A percentile compares a stretch with the other conserved stretches of the same genome.
Evolutionary conservation across 2,113 vertebrate genomes (phyloP).

Genomic region (Nycticebus coucang): DNA sequence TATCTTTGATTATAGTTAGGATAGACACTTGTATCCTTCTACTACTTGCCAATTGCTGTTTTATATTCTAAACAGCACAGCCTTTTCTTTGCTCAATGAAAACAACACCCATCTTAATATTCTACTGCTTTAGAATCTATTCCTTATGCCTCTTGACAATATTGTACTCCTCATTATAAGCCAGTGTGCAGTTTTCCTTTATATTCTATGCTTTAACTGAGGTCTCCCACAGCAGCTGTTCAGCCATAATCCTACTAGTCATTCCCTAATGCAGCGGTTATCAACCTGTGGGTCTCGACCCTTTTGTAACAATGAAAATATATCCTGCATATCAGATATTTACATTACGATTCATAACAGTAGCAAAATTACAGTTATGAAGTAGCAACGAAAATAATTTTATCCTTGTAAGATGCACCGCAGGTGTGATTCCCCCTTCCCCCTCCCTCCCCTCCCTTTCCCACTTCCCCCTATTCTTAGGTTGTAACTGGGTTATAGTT

Average conservation of each 20-base stretch:
- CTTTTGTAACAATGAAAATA: no score
- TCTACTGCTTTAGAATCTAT: not conserved
- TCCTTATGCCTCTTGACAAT: not conserved
- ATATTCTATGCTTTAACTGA: not conserved
- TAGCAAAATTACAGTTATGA: no score
- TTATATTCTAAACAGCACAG: not conserved
- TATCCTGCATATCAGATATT: no score
- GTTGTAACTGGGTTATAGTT: no score
- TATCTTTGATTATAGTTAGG: not conserved
- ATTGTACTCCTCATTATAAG: not conserved
- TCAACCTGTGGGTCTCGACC: no score
- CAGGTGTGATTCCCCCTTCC: no score
- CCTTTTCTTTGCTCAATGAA: slow-evolving; percentile 26
- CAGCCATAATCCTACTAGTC: slow-evolving; percentile 27
- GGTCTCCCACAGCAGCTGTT: not conserved
- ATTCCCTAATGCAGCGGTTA: not conserved
- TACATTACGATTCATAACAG: no score
- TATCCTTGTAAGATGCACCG: no score
- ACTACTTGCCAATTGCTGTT: not conserved
- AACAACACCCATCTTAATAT: not conserved
- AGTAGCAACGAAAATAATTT: no score
- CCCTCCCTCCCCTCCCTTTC: no score
- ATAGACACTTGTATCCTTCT: not conserved
- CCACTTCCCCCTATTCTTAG: no score
- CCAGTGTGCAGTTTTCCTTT: not conserved